Base-by-base conservation (phyloP, 2,888 invertebrate genomes). In the Colostygia pectinataria region DNA sequence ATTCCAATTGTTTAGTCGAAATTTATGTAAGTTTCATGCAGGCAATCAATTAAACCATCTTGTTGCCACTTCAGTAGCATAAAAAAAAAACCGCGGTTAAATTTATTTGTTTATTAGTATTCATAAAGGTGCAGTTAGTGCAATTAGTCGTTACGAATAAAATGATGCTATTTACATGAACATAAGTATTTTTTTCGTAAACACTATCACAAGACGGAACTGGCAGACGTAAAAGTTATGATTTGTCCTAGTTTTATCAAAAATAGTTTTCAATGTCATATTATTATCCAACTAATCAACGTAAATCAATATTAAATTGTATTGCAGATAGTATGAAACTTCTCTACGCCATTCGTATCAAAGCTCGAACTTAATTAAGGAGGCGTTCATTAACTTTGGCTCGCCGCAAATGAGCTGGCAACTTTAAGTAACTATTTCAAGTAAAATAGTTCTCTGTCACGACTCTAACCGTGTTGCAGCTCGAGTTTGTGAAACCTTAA, bases 401-500 rank as follows among this genome's bases (percentile, higher is more conserved):
- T 61, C 65, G 66, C 69, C 73, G 61, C 71, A 75, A 80, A 81
- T 79, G 74, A 78, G 74, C 68, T 68, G 61, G 66, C 60, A 71
- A 75, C 63, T 79, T 77, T 53, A 52, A 67, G 59, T 60, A 66
- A 78, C 77, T 68, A 74, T 74, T 69, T 67, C 58, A 60, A 68
- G 67, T 68, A 68, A 74, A 68, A 76, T 74, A 73, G 73, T 74
- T 74, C 63, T 56, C 53, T 64, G 68, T 68, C 72, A 67, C 64
- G 64, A 54, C 44, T 52, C 47, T 43, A 44, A 46, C 45, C 46
- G 32, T 53, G 51, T 46, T 48, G 38, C 45, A 55, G 46, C 52
- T 46, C 33, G 15, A 53, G 43, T 52, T 54, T 39, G 46, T 39
- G 33, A 44, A 34, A 44, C 34, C 39, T 54, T 59, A 54, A 59